Percentiles rank a stretch among this genome's conserved stretches.
These are phyloP conservation scores for Sycophila sp. DNA, from an alignment of 1,140 invertebrate species.

Conservation along the genomic window DNA sequence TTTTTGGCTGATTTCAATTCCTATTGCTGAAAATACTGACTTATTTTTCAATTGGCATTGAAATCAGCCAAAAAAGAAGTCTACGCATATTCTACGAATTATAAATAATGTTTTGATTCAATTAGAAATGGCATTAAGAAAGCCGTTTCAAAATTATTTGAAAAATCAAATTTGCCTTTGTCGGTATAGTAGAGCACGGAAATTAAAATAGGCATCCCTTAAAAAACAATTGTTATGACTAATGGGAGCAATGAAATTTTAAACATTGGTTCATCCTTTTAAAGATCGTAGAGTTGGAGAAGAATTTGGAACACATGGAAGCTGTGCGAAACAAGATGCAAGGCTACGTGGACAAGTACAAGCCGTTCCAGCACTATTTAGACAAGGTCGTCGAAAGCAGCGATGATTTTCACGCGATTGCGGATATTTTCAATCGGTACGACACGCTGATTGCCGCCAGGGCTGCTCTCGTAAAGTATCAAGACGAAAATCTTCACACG, in stretches of 20 bases:
- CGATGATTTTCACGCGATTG: constrained; percentile 68
- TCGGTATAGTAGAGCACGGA: neutral
- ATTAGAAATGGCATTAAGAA: too few relatives aligned
- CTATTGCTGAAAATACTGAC: too few relatives aligned
- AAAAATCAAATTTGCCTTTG: neutral
- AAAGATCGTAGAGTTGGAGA: constrained; percentile 50
- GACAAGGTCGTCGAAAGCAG: constrained; percentile 65
- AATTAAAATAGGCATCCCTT: neutral
- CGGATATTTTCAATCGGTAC: constrained; percentile 70
- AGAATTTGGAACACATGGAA: constrained; percentile 63
- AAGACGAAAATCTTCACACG: constrained; percentile 50
- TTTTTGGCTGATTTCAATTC: too few relatives aligned
- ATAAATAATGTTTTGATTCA: too few relatives aligned
- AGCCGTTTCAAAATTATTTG: too few relatives aligned
- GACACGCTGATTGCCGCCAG: constrained; percentile 64
- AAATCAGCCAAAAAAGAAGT: too few relatives aligned
- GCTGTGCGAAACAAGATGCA: constrained; percentile 66
- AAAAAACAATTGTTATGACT: too few relatives aligned
- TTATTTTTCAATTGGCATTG: too few relatives aligned
- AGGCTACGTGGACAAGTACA: constrained; percentile 65
- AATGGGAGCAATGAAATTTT: constrained; percentile 25
- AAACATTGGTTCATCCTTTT: too few relatives aligned
- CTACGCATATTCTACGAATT: too few relatives aligned
- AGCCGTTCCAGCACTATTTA: constrained; percentile 69
- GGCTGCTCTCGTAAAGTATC: constrained; percentile 48